Percentiles rank a stretch among this genome's conserved stretches.
phyloP scores from a whole-genome alignment of 2,113 vertebrate genomes.

The Catharus bicknelli region DNA sequence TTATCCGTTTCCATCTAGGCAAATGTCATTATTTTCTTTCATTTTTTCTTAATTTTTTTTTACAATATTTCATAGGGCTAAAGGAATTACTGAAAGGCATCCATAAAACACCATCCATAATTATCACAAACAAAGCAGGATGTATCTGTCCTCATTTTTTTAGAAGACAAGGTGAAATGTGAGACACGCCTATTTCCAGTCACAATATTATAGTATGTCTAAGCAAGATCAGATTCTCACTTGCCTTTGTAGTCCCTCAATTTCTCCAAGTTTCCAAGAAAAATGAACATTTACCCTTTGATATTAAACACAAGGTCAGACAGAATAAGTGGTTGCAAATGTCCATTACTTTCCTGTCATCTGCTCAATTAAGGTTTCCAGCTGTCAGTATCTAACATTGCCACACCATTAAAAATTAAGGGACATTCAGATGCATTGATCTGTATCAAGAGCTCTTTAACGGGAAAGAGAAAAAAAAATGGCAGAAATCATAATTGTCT shows the following conservation, averaged over 20 bases:
- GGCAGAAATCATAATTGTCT: slow-evolving; percentile 61
- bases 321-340: slow-evolving; percentile 49
- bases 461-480: not conserved
- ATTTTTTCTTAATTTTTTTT: not conserved
- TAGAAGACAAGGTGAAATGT: not conserved
- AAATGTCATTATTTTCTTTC: accelerated
- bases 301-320: slow-evolving; percentile 74
- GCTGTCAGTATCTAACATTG: slow-evolving; percentile 67
- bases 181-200: not conserved
- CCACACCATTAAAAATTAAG: slow-evolving; percentile 61
- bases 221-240: not conserved
- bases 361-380: slow-evolving; percentile 78
- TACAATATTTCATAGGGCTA: not conserved
- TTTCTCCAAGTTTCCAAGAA: slow-evolving; percentile 9
- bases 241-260: not conserved
- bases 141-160: not conserved
- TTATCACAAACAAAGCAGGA: not conserved
- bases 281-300: slow-evolving; percentile 64
- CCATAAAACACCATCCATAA: not conserved
- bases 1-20: not conserved
- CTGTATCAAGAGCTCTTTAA: slow-evolving; percentile 69
- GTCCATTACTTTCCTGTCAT: slow-evolving; percentile 71
- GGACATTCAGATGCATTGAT: slow-evolving; percentile 72
- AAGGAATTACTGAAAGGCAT: not conserved
- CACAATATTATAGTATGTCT: not conserved